A percentile compares a stretch with the other conserved stretches of the same genome.
Conservation (phyloP, 2,113 vertebrate species). For the Prochilodus magdalenae region DNA sequence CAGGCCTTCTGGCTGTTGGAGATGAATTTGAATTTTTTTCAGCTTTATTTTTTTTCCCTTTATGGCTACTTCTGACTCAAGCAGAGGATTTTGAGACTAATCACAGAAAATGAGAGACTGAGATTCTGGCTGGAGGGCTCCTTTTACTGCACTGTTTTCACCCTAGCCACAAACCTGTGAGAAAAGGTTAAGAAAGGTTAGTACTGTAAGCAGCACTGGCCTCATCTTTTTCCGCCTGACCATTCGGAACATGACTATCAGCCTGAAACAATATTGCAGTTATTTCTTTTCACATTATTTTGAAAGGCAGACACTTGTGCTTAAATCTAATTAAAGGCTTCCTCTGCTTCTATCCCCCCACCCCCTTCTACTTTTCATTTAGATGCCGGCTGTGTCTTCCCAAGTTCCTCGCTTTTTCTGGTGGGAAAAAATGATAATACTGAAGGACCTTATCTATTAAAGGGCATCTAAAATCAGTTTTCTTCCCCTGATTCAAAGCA, state of each 20-base stretch:
- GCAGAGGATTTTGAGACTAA: conserved; percentile 73
- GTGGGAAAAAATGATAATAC: conserved; percentile 52
- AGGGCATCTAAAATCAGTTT: conserved; percentile 69
- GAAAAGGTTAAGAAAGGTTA: conserved; percentile 54
- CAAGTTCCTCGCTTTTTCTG: conserved; percentile 51
- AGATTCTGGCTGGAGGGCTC: conserved; percentile 67
- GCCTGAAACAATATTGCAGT: conserved; percentile 51
- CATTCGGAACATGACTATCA: conserved; percentile 48
- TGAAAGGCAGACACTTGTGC: conserved; percentile 10
- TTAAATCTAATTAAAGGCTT: conserved; percentile 23
- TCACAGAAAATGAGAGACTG: conserved; percentile 71
- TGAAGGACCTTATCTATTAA: conserved; percentile 66
- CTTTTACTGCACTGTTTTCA: conserved; percentile 57
- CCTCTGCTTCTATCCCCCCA: too few relatives aligned
- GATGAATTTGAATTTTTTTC: conserved; percentile 62
- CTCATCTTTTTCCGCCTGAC: conserved; percentile 57
- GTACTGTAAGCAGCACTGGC: conserved; percentile 55
- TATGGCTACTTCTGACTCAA: conserved; percentile 65
- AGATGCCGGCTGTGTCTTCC: conserved; percentile 62
- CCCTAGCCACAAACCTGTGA: conserved; percentile 62
- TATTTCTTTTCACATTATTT: conserved; percentile 15
- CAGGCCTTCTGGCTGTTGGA: conserved; percentile 64
- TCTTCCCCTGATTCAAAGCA: conserved; percentile 56
- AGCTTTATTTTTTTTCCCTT: conserved; percentile 60
- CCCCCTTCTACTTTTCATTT: conserved; percentile 59